A percentile compares a stretch with the other conserved stretches of the same genome.
Evolutionary conservation across 2,113 vertebrate species (phyloP).

Genomic region (Telmatochromis sp.): DNA sequence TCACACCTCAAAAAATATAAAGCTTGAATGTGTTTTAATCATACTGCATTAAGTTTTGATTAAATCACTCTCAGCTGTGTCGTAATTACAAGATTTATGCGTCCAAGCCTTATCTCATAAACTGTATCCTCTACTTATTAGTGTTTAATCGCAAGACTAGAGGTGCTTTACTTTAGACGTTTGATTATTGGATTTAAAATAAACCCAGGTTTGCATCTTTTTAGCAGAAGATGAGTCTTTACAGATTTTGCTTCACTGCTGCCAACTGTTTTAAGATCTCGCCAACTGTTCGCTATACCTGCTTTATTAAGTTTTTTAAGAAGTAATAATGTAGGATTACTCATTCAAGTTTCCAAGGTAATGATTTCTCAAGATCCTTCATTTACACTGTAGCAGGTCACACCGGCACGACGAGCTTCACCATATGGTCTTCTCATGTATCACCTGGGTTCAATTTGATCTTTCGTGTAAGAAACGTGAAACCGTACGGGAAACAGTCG

Average conservation of each 20-base stretch:
- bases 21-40: constrained; percentile 43
- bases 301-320: background rate
- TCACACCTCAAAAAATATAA: constrained; percentile 38
- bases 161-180: background rate
- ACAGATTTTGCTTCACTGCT: background rate
- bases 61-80: constrained; percentile 33
- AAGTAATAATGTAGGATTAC: background rate
- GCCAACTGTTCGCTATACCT: constrained; percentile 3
- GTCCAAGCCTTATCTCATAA: constrained; percentile 9
- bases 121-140: constrained; percentile 5
- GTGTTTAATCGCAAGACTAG: constrained; percentile 29
- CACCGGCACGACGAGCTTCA: background rate
- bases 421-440: background rate
- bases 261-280: background rate
- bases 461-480: background rate
- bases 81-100: constrained; percentile 30
- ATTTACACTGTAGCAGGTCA: background rate
- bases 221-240: constrained; percentile 1
- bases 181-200: constrained; percentile 4
- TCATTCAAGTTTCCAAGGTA: constrained; percentile 1
- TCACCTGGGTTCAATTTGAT: background rate
- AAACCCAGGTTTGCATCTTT: constrained; percentile 2
- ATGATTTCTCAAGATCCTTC: background rate
- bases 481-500: background rate
- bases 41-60: constrained; percentile 40